Evolutionary conservation across 2,888 invertebrate genomes (phyloP).

Genomic region (Athalia rosae): DNA sequence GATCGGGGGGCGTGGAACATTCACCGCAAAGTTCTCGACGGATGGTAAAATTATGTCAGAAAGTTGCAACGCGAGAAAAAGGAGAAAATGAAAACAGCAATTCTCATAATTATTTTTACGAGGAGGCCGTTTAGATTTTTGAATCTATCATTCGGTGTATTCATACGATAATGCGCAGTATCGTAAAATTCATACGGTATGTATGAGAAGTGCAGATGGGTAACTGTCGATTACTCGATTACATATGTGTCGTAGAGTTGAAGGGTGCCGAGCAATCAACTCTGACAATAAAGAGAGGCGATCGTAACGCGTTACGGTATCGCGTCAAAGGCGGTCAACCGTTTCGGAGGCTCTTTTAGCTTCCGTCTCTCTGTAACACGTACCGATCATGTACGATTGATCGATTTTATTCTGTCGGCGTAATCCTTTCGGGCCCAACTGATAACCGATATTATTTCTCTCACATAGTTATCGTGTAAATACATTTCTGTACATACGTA

Average conservation of each 20-base stretch:
- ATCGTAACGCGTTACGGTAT: constrained; percentile 20
- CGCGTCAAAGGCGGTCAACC: constrained; percentile 8
- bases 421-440: constrained; percentile 41
- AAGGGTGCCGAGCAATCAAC: constrained; percentile 4
- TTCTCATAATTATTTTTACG: too few relatives aligned
- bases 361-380: too few relatives aligned
- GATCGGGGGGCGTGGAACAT: too few relatives aligned
- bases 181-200: not conserved
- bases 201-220: not conserved
- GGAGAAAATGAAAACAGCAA: too few relatives aligned
- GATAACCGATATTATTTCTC: constrained; percentile 21
- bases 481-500: constrained; percentile 1
- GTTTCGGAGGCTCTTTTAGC: not conserved
- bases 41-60: too few relatives aligned
- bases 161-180: not conserved
- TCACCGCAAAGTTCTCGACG: too few relatives aligned
- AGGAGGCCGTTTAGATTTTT: not conserved
- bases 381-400: constrained; percentile 37
- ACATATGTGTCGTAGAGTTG: too few relatives aligned
- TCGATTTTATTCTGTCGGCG: constrained; percentile 43
- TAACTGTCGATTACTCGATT: too few relatives aligned
- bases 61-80: too few relatives aligned
- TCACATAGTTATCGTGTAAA: not conserved
- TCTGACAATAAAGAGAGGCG: constrained; percentile 13
- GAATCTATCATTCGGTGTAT: not conserved